These are phyloP conservation scores for Pterocles burchelli DNA, from an alignment of 2,113 vertebrate genomes.

Conservation along the genomic window DNA sequence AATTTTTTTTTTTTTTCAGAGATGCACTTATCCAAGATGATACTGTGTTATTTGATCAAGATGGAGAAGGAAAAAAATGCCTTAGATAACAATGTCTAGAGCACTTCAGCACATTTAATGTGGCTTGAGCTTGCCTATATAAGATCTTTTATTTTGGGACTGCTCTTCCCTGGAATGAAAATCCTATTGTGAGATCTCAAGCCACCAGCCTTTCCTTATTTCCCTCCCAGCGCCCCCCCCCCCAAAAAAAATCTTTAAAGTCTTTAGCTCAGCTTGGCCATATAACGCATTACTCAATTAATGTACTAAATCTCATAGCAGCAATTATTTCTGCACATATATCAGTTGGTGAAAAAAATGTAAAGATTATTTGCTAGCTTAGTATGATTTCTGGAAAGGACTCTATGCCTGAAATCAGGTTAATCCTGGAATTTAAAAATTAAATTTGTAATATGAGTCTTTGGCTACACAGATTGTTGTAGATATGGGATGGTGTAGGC, in stretches of 20 bases:
- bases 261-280: neutral
- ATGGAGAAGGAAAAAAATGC: too few species aligned
- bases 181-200: neutral
- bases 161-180: neutral
- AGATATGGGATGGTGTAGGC: neutral
- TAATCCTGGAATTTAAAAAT: neutral
- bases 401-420: neutral
- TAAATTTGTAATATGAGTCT: neutral
- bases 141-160: neutral
- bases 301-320: neutral
- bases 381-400: neutral
- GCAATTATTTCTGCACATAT: neutral
- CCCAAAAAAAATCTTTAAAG: neutral
- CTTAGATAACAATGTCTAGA: neutral
- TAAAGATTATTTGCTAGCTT: neutral
- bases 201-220: neutral
- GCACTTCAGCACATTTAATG: neutral
- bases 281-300: neutral
- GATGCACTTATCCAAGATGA: neutral
- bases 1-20: neutral
- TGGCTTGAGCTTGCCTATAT: neutral
- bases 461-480: neutral
- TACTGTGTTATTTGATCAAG: neutral
- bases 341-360: neutral
- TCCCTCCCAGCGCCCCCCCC: neutral